Conservation (phyloP, 2,113 vertebrate genomes). For the Raphicerus campestris region DNA sequence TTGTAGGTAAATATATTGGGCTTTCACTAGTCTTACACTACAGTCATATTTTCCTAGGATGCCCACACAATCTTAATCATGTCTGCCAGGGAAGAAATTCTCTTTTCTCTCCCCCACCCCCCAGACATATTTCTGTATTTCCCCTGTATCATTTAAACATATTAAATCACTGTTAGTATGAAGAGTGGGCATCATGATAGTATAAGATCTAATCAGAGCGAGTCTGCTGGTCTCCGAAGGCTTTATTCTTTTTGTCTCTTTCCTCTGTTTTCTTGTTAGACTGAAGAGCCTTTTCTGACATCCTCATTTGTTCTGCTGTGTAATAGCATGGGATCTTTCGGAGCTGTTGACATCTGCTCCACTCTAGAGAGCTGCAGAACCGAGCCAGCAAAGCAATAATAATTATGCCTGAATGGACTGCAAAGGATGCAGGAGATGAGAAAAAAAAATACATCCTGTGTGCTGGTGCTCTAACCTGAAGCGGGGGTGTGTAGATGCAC, state of each 20-base stretch:
- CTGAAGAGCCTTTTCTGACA: constrained; percentile 80
- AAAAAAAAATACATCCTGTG: neutral
- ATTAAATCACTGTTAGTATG: constrained; percentile 79
- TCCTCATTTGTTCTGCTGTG: constrained; percentile 82
- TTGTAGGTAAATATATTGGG: constrained; percentile 35
- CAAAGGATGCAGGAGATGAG: constrained; percentile 69
- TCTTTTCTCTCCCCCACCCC: constrained; percentile 34
- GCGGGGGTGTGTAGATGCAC: neutral
- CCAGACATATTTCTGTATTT: constrained; percentile 78
- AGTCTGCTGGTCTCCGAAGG: constrained; percentile 76
- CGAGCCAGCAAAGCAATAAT: constrained; percentile 76
- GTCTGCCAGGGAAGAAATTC: constrained; percentile 73
- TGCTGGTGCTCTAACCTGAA: neutral
- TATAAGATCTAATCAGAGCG: constrained; percentile 83
- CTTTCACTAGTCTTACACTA: constrained; percentile 13
- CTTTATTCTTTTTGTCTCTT: constrained; percentile 81
- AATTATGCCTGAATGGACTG: constrained; percentile 72
- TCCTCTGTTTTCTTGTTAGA: constrained; percentile 81
- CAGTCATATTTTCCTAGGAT: constrained; percentile 33
- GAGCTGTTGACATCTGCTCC: constrained; percentile 82
- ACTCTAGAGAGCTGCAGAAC: constrained; percentile 77
- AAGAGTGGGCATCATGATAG: constrained; percentile 79
- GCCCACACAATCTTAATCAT: constrained; percentile 73
- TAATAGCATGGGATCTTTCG: constrained; percentile 79
- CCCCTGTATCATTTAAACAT: constrained; percentile 77